Evolutionary conservation across 2,113 vertebrate species (phyloP), one percentile per base, ranked within the genome.

Genomic region (Tychaedon coryphoeus): DNA sequence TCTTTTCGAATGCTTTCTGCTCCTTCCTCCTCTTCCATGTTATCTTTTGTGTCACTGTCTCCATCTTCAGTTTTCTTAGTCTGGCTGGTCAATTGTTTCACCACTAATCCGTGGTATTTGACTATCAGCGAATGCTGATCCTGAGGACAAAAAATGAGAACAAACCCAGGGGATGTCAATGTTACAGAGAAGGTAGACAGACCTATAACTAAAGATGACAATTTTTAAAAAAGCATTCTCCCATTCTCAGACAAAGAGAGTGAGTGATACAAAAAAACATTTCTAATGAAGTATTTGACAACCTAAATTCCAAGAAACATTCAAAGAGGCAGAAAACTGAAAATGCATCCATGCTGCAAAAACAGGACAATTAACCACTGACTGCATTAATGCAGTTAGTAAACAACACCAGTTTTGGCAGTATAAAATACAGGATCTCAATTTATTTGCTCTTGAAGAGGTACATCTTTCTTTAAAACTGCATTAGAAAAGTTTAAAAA

Each of bases 31-130:
- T 97, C 93, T 53, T 97, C 94, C 25, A 51, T 67, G 56, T 97
- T 97, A n/a, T 94, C 92, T 86, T 93, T 78, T 76, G 90, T 72
- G 34, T 97, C 93, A 43, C 98, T 84, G n/a, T 96, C 97, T 47
- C 76, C 98, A 14, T 97, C 97, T 56, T 98, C 98, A 78, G 92
- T 96, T 93, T 98, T 98, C 96, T 98, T 98, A 84, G 96, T 98
- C 66, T 99, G 98, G 84, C 91, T 98, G 61, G 99, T 97, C 96
- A 99, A 88, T 58, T 99, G 99, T 93, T 99, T 99, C 95, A 99
- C 99, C 91, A 99, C 99, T 97, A 99, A 98, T 66, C 98, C 96
- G 88, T 99, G 99, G 92, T 99, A 99, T 54, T 97, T 95, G 23
- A 98, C 96, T 94, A 99, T 96, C 76, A 99, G 97, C 40, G 97